Evolutionary conservation across 2,797 vertebrate genomes (phyloP).

Genomic region (Syndactyla subalaris): DNA sequence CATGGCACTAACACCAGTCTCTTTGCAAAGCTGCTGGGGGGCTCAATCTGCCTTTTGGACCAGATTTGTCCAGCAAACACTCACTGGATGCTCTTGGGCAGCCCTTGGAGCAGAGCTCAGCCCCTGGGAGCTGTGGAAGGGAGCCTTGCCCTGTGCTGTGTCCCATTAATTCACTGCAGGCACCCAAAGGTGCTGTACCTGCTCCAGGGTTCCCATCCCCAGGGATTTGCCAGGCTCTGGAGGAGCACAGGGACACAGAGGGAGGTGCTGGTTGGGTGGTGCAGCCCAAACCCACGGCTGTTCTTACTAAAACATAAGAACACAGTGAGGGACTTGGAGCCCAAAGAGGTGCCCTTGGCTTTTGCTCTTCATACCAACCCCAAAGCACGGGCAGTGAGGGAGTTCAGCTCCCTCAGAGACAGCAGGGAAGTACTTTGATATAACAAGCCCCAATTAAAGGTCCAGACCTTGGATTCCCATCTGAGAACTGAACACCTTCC

Average conservation of each 20-base stretch:
- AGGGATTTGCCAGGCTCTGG: not conserved
- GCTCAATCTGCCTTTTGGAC: not conserved
- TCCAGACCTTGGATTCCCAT: not conserved
- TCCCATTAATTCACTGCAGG: not conserved
- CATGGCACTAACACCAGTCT: not conserved
- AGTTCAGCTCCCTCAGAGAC: not conserved
- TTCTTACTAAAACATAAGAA: slow-evolving; percentile 60
- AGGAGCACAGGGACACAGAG: not conserved
- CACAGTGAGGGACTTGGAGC: not conserved
- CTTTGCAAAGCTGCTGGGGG: not conserved
- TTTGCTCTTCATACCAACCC: not conserved
- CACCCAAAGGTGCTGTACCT: not conserved
- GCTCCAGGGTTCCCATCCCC: not conserved
- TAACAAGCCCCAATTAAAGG: not conserved
- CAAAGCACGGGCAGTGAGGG: not conserved
- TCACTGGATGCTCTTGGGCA: not conserved
- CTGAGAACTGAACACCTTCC: not conserved
- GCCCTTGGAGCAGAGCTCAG: not conserved
- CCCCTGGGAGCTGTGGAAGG: no score
- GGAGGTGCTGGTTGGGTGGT: not conserved
- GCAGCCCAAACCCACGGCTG: not conserved
- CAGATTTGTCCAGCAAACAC: not conserved
- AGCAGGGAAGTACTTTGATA: not conserved
- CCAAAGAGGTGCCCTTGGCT: not conserved
- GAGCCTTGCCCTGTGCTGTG: not conserved